Percentiles rank a stretch among this genome's conserved stretches.
phyloP scores from a whole-genome alignment of 2,888 invertebrate genomes.

The Pseudeuparius sepicola region DNA sequence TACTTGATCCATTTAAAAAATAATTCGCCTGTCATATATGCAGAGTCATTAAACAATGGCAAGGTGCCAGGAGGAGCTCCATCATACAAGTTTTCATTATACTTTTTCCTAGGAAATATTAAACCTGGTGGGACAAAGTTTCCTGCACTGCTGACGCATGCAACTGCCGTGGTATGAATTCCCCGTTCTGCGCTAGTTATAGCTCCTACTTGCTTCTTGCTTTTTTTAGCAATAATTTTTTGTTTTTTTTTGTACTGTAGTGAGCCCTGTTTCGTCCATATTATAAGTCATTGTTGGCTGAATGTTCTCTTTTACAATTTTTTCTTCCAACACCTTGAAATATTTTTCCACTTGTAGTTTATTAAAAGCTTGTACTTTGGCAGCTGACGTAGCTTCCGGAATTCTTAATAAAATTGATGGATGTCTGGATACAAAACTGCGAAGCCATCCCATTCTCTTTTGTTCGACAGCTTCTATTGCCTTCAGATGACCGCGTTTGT shows the following conservation, averaged over 20 bases:
- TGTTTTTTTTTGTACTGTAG: no score
- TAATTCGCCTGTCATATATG: slow-evolving; percentile 14
- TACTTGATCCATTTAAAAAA: slow-evolving; percentile 13
- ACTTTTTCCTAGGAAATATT: slow-evolving; percentile 11
- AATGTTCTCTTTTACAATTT: no score
- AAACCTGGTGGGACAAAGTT: slow-evolving; percentile 7
- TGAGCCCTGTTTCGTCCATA: no score
- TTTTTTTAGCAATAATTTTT: no score
- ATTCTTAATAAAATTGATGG: slow-evolving; percentile 3
- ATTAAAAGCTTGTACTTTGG: slow-evolving; percentile 10
- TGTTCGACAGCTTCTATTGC: no score
- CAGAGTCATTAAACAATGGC: slow-evolving; percentile 10
- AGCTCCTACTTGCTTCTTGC: slow-evolving; percentile 7
- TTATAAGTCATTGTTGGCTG: no score
- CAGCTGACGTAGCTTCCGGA: slow-evolving; percentile 11
- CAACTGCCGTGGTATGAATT: slow-evolving; percentile 3
- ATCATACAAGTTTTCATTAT: slow-evolving; percentile 7
- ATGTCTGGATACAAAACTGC: slow-evolving; percentile 3
- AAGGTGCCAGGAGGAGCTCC: slow-evolving; percentile 9
- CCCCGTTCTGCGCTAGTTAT: no score
- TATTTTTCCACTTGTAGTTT: slow-evolving; percentile 11
- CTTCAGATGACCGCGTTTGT: no score
- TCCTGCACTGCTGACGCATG: slow-evolving; percentile 4
- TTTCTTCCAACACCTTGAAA: no score
- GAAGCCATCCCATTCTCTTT: no score